Conservation (phyloP, 2,888 invertebrate species). For the Tridacna crocea region DNA sequence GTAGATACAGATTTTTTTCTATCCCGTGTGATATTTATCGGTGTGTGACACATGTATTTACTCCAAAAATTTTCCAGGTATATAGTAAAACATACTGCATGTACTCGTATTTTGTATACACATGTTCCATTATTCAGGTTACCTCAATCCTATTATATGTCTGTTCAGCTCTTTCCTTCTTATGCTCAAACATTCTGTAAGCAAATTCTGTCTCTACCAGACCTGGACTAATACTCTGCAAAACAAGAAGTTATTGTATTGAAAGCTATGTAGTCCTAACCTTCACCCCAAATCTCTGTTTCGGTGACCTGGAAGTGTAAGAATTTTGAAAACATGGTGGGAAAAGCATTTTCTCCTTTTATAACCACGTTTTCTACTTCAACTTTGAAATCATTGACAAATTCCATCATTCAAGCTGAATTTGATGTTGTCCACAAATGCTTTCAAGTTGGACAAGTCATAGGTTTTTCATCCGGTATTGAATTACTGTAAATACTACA, state of each 20-base stretch:
- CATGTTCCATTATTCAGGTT: neutral
- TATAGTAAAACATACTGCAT: too few species aligned
- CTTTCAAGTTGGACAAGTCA: neutral
- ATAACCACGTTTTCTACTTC: neutral
- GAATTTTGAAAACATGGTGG: neutral
- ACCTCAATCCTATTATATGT: conserved; percentile 55
- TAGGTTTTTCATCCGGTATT: too few species aligned
- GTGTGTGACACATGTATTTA: too few species aligned
- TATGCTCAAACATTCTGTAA: conserved; percentile 59
- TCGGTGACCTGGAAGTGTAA: neutral
- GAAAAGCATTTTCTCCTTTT: conserved; percentile 4
- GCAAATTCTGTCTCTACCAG: conserved; percentile 67
- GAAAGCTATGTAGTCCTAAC: neutral
- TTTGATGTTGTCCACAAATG: neutral
- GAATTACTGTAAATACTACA: too few species aligned
- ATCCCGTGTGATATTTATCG: too few species aligned
- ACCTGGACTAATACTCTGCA: neutral
- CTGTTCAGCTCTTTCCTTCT: conserved; percentile 52
- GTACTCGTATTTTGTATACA: too few species aligned
- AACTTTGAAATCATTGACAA: neutral
- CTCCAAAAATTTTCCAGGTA: too few species aligned
- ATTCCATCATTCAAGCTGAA: neutral
- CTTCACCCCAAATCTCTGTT: neutral
- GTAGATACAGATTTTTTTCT: too few species aligned
- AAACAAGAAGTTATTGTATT: neutral